Evolutionary conservation across 2,113 vertebrate species (phyloP).

Genomic region (Ciconia maguari): DNA sequence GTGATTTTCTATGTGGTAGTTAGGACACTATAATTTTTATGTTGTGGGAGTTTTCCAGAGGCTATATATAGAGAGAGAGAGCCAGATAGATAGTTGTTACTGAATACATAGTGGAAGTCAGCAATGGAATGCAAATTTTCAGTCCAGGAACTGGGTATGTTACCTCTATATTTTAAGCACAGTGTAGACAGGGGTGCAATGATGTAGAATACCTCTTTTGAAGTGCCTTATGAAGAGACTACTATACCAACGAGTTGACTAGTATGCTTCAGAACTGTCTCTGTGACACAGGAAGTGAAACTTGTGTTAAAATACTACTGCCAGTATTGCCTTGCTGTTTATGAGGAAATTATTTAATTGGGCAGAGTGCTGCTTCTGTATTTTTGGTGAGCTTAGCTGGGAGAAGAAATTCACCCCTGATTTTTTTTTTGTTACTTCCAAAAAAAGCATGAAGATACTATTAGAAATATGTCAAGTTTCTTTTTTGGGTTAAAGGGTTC

Average conservation of each 20-base stretch:
- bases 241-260: not conserved
- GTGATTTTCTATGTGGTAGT: not conserved
- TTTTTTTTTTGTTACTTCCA: not conserved
- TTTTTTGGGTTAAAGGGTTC: not conserved
- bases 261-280: not conserved
- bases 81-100: not conserved
- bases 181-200: not conserved
- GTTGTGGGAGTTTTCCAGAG: not conserved
- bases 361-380: not conserved
- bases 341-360: not conserved
- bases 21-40: not conserved
- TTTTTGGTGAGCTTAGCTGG: not conserved
- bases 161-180: not conserved
- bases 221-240: not conserved
- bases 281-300: not conserved
- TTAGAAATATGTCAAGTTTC: not conserved
- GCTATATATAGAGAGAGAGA: too few species aligned
- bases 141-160: not conserved
- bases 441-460: not conserved
- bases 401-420: not conserved
- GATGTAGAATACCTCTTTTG: not conserved
- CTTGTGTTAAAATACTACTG: not conserved
- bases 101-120: not conserved
- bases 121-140: not conserved
- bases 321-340: not conserved